phyloP scores from a whole-genome alignment of 23 tunicate genomes.

The Phallusia fumigata region DNA sequence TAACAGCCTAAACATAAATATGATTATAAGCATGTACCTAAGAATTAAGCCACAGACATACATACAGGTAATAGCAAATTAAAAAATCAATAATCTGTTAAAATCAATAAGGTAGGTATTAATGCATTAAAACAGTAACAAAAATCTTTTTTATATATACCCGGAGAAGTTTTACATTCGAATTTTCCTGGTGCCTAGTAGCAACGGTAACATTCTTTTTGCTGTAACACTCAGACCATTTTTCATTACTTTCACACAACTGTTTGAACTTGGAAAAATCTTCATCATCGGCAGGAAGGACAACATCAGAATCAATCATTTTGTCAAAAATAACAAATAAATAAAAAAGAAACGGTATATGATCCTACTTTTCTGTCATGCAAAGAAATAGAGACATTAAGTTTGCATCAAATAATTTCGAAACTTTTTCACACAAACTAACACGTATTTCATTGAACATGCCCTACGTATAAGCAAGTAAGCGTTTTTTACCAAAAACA shows the following conservation, averaged over 20 bases:
- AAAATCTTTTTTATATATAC: constrained; percentile 48
- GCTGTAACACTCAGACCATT: constrained; percentile 63
- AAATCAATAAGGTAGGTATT: background rate
- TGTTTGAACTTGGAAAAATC: constrained; percentile 65
- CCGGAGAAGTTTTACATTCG: constrained; percentile 65
- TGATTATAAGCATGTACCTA: background rate
- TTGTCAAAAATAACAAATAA: background rate
- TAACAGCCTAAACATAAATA: constrained; percentile 62
- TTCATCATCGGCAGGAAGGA: constrained; percentile 87
- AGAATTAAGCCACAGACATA: background rate
- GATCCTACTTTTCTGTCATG: background rate
- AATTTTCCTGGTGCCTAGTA: constrained; percentile 54
- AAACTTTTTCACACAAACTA: too few species aligned
- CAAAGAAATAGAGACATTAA: too few species aligned
- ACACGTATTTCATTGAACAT: too few species aligned
- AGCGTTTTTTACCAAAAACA: too few species aligned
- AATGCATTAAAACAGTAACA: background rate
- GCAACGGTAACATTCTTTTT: constrained; percentile 77
- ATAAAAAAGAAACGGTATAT: background rate
- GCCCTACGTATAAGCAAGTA: too few species aligned
- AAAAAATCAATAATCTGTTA: background rate
- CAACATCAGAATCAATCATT: constrained; percentile 22
- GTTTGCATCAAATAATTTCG: too few species aligned
- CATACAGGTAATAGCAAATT: background rate
- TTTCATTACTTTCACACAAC: constrained; percentile 57